Conservation (phyloP, 2,113 vertebrate genomes). For the Pedionomus torquatus region DNA sequence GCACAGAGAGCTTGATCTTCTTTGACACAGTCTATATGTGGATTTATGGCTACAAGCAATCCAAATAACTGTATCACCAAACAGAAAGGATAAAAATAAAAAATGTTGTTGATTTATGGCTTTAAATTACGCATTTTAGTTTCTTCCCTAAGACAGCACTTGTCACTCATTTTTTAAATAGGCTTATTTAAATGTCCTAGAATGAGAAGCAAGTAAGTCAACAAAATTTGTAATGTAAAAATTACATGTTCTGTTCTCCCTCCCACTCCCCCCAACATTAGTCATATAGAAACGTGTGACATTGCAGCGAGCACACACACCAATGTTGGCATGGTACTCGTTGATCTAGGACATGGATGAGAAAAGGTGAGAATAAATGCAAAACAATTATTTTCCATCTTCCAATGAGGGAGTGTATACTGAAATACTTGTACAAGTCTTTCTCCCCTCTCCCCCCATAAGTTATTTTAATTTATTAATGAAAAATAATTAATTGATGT, state of each 20-base stretch:
- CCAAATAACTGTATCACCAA: neutral
- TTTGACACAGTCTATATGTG: neutral
- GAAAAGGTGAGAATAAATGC: neutral
- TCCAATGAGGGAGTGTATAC: rapidly evolving
- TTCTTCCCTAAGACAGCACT: neutral
- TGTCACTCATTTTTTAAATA: neutral
- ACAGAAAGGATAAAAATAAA: neutral
- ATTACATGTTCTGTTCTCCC: neutral
- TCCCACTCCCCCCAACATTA: neutral
- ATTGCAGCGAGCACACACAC: neutral
- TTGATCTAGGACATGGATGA: neutral
- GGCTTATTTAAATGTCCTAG: neutral
- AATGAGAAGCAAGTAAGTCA: neutral
- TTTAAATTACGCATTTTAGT: neutral
- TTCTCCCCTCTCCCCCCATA: too few relatives aligned
- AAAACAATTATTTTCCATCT: neutral
- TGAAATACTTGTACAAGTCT: rapidly evolving
- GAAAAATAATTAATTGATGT: neutral
- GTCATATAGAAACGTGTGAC: neutral
- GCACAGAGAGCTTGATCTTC: neutral
- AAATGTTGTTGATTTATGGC: neutral
- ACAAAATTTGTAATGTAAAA: neutral
- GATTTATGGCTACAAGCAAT: neutral
- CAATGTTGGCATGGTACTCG: neutral
- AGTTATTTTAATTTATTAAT: neutral